Evolutionary conservation across 2,797 vertebrate species (phyloP).

Genomic region (Salmo trutta): DNA sequence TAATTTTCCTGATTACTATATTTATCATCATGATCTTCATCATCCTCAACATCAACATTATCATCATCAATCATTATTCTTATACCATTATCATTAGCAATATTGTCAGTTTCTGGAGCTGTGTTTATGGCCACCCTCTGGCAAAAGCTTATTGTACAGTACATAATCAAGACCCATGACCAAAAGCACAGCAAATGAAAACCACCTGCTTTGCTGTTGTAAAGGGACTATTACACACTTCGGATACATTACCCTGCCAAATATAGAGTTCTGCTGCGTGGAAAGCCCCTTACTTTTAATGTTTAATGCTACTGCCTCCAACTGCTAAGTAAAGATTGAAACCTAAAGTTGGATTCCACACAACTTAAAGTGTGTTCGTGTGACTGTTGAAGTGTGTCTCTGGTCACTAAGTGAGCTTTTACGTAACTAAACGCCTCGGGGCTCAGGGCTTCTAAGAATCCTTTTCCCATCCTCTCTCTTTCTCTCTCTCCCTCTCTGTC

Average conservation of each 20-base stretch:
- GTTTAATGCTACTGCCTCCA: not conserved
- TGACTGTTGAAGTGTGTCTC: not conserved
- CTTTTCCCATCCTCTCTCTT: not conserved
- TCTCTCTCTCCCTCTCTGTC: too few species aligned
- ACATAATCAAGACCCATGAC: not conserved
- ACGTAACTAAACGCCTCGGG: not conserved
- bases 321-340: not conserved
- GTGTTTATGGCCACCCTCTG: not conserved
- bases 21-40: not conserved
- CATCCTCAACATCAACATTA: not conserved
- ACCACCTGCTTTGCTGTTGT: not conserved
- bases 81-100: not conserved
- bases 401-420: constrained; percentile 1
- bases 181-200: not conserved
- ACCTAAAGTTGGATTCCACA: not conserved
- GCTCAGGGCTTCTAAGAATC: not conserved
- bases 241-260: not conserved
- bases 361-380: not conserved
- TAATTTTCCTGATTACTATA: not conserved
- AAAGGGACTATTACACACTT: not conserved
- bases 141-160: not conserved
- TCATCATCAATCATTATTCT: not conserved
- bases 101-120: not conserved
- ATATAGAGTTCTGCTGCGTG: not conserved
- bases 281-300: not conserved